Conservation (phyloP, 2,797 vertebrate genomes). For the Pseudochirops cupreus region DNA sequence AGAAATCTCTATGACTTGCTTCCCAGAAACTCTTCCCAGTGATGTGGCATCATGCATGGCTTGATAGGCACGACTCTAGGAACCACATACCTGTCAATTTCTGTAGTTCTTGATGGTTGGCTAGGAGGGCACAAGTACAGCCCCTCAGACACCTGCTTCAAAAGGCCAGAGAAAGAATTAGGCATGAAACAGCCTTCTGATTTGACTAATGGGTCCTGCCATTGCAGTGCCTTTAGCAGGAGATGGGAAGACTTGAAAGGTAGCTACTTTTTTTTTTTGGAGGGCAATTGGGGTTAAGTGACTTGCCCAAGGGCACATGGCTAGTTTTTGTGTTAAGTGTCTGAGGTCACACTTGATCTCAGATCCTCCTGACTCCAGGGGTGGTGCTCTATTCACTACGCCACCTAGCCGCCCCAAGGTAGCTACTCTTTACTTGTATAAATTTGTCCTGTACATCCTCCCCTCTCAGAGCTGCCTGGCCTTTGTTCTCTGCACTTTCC, state of each 20-base stretch:
- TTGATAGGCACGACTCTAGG: neutral
- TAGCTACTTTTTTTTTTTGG: no score
- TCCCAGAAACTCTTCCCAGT: neutral
- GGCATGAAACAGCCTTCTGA: neutral
- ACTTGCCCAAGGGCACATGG: no score
- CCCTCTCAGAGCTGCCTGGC: neutral
- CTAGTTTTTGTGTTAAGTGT: no score
- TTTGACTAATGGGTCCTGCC: neutral
- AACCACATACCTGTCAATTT: neutral
- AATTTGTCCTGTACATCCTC: neutral
- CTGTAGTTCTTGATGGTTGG: neutral
- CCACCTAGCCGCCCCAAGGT: no score
- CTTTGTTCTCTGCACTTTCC: neutral
- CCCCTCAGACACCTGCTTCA: neutral
- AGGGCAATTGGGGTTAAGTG: no score
- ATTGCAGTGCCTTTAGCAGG: neutral
- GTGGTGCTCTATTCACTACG: no score
- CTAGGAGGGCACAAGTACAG: neutral
- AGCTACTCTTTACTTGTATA: neutral
- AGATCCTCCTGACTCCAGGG: no score
- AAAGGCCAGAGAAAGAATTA: neutral
- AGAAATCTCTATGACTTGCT: neutral
- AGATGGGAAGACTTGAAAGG: neutral
- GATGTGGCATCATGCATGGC: neutral
- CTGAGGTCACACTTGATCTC: no score